A percentile compares a stretch with the other conserved stretches of the same genome.
These are phyloP conservation scores for Ceratitis capitata DNA, from an alignment of 1,140 invertebrate species.

Conservation along the genomic window DNA sequence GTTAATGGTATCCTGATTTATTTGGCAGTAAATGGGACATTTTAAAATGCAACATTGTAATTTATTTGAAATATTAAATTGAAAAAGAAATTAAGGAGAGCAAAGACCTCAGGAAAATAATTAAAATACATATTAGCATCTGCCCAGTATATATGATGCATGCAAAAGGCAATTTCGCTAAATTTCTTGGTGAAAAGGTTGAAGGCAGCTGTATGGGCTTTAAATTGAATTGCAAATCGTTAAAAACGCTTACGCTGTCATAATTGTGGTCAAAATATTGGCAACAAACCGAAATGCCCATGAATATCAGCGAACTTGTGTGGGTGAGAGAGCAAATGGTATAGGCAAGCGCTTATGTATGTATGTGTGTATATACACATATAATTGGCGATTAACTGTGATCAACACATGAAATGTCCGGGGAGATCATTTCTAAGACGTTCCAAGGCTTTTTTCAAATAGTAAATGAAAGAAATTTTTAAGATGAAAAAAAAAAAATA, in stretches of 20 bases:
- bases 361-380: neutral
- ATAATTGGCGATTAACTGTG: neutral
- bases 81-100: neutral
- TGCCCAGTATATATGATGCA: neutral
- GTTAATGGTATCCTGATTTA: neutral
- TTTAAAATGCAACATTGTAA: neutral
- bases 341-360: neutral
- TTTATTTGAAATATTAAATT: neutral
- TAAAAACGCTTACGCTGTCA: neutral
- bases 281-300: neutral
- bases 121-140: neutral
- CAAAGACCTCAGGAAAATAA: neutral
- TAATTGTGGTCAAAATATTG: neutral
- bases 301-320: neutral
- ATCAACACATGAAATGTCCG: neutral
- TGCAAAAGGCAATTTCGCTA: neutral
- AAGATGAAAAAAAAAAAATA: neutral
- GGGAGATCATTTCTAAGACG: neutral
- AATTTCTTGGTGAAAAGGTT: neutral
- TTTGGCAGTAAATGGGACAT: neutral
- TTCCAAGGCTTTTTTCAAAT: constrained; percentile 25
- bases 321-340: neutral
- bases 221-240: neutral
- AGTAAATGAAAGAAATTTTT: constrained; percentile 30
- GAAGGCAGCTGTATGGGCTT: neutral